phyloP scores from a whole-genome alignment of 2,113 vertebrate species.

The Monopterus albus region DNA sequence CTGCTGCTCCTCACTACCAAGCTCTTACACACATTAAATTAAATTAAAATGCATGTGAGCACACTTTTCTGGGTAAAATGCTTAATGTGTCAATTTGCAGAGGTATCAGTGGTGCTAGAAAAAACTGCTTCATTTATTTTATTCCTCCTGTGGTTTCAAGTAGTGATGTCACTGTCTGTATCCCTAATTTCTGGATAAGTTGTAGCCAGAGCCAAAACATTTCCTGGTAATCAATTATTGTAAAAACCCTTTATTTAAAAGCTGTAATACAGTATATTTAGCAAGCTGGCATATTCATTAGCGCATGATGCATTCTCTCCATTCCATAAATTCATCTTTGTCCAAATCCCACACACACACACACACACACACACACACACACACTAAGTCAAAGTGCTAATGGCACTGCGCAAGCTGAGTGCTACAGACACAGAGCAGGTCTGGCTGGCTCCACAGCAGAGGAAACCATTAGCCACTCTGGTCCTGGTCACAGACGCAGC shows the following conservation, averaged over 20 bases:
- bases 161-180: background rate
- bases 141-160: background rate
- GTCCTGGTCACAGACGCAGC: constrained; percentile 14
- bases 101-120: background rate
- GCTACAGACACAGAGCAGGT: constrained; percentile 62
- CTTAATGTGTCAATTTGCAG: constrained; percentile 30
- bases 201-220: background rate
- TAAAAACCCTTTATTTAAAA: constrained; percentile 34
- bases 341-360: background rate
- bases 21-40: constrained; percentile 27
- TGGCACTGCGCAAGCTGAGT: constrained; percentile 39
- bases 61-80: constrained; percentile 24
- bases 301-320: constrained; percentile 26
- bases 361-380: constrained; percentile 6
- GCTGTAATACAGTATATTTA: constrained; percentile 22
- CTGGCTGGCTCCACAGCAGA: constrained; percentile 33
- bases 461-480: constrained; percentile 62
- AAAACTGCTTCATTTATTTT: background rate
- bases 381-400: background rate
- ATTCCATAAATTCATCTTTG: constrained; percentile 30
- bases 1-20: constrained; percentile 45
- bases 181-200: background rate
- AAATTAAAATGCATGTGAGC: constrained; percentile 17
- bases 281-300: constrained; percentile 42
- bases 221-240: constrained; percentile 13